Evolutionary conservation across 2,888 invertebrate genomes (phyloP).

Genomic region (Anticlea derivata): DNA sequence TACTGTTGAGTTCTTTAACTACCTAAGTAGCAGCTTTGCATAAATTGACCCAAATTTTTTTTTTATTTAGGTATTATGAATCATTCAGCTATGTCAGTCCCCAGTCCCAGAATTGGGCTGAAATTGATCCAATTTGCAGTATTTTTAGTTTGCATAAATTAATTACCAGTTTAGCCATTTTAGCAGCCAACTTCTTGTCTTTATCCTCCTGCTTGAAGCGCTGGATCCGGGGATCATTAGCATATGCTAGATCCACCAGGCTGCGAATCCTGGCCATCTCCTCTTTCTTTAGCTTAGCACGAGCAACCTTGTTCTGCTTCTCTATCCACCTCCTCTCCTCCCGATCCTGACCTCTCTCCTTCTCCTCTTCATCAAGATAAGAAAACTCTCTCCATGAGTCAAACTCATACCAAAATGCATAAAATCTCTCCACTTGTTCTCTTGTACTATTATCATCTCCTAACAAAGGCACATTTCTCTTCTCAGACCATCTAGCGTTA

Average conservation of each 20-base stretch:
- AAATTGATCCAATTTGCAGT: too few relatives aligned
- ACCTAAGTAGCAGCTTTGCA: too few relatives aligned
- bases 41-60: too few relatives aligned
- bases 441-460: constrained; percentile 90
- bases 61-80: too few relatives aligned
- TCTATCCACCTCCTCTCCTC: constrained; percentile 99
- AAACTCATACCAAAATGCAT: constrained; percentile 99
- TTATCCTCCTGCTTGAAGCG: constrained; percentile 97
- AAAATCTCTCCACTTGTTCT: constrained; percentile 95
- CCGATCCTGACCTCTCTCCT: constrained; percentile 97
- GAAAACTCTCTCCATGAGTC: constrained; percentile 99
- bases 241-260: constrained; percentile 97
- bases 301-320: constrained; percentile 96
- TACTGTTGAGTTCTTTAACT: too few relatives aligned
- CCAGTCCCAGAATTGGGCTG: too few relatives aligned
- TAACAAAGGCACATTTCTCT: constrained; percentile 92
- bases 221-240: constrained; percentile 96
- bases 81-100: too few relatives aligned
- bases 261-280: constrained; percentile 96
- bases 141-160: background rate
- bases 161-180: constrained; percentile 90
- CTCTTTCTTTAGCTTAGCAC: constrained; percentile 97
- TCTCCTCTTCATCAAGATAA: constrained; percentile 99
- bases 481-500: constrained; percentile 96
- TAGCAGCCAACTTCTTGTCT: constrained; percentile 93